Evolutionary conservation across 2,113 vertebrate genomes (phyloP).

Genomic region (Bos javanicus): DNA sequence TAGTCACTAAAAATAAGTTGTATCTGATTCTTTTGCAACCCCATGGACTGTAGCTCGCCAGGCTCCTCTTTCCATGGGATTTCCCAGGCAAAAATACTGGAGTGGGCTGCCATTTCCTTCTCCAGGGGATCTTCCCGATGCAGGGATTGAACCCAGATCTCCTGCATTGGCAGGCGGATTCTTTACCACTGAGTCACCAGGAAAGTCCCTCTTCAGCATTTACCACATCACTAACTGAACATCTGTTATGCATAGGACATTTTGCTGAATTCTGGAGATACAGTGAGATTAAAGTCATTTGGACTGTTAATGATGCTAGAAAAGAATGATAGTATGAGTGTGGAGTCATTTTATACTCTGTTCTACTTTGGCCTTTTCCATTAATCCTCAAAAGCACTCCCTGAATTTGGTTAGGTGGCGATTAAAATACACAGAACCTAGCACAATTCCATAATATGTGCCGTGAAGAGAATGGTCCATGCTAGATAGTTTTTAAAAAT

Average conservation of each 20-base stretch:
- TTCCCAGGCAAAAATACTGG: not conserved
- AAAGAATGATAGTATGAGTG: not conserved
- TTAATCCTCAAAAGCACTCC: not conserved
- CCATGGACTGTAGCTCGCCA: not conserved
- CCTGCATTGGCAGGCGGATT: not conserved
- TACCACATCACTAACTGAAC: not conserved
- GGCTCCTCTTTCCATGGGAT: not conserved
- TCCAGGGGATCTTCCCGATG: not conserved
- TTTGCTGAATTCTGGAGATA: not conserved
- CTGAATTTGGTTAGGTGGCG: not conserved
- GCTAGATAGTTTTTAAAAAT: not conserved
- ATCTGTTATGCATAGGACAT: not conserved
- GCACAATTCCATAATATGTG: not conserved
- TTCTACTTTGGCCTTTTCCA: not conserved
- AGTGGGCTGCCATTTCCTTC: not conserved
- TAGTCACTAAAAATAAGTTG: not conserved
- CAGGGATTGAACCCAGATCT: not conserved
- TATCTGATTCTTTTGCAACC: rapidly evolving
- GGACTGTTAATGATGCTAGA: not conserved
- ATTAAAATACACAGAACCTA: not conserved
- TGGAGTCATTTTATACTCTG: not conserved
- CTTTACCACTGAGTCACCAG: not conserved
- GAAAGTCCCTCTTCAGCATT: not conserved
- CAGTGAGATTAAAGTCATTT: not conserved
- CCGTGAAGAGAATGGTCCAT: not conserved